Percentiles rank a stretch among this genome's conserved stretches.
Conservation (phyloP, 2,797 vertebrate species). For the Lepilemur ruficaudatus region DNA sequence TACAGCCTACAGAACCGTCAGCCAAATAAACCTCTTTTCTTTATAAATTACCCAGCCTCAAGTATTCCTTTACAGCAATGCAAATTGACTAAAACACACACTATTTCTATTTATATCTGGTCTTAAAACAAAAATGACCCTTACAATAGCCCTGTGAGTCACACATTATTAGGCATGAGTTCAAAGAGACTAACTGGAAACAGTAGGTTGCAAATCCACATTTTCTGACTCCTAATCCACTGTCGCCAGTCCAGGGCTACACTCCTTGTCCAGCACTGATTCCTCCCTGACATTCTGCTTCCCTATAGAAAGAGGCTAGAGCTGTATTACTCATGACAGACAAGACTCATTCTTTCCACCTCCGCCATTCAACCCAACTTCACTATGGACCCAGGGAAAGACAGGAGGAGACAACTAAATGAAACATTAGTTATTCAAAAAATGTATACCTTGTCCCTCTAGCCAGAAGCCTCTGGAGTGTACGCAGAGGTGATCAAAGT, state of each 20-base stretch:
- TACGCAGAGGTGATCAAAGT: neutral
- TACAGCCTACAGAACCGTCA: neutral
- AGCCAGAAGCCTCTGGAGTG: neutral
- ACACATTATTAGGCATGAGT: neutral
- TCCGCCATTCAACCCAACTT: neutral
- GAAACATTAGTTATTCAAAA: neutral
- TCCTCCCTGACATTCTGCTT: neutral
- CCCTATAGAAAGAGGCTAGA: neutral
- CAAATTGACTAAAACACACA: neutral
- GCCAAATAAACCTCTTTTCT: neutral
- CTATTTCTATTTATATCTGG: neutral
- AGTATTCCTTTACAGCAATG: neutral
- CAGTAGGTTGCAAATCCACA: neutral
- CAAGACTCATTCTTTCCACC: neutral
- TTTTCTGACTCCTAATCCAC: neutral
- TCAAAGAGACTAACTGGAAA: conserved; percentile 3
- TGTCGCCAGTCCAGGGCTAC: neutral
- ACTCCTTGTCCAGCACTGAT: neutral
- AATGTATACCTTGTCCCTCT: neutral
- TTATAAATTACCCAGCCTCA: neutral
- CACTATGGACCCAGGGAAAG: neutral
- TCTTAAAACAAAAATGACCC: neutral
- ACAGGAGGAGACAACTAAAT: neutral
- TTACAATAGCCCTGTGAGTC: neutral
- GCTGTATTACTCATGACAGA: neutral